Evolutionary conservation across 2,113 vertebrate species (phyloP).

Genomic region (Thalassarche chlororhynchos): DNA sequence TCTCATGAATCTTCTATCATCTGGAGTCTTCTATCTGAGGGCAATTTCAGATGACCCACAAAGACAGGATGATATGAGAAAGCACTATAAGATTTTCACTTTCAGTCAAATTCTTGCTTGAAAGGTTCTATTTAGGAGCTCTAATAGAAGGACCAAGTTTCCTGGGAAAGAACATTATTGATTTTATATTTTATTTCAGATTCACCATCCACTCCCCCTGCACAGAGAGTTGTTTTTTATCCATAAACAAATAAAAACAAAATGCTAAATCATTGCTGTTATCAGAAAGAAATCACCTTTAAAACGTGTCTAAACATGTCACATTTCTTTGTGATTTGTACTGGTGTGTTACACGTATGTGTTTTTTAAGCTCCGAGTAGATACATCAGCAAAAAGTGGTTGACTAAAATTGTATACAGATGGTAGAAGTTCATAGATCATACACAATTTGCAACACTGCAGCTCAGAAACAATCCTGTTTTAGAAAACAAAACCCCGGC

Average conservation of each 20-base stretch:
- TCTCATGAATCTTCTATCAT: background rate
- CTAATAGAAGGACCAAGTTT: background rate
- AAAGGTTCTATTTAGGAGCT: background rate
- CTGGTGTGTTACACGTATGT: background rate
- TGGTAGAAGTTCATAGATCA: background rate
- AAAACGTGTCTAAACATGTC: background rate
- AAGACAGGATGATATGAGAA: background rate
- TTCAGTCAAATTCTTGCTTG: background rate
- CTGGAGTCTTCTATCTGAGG: background rate
- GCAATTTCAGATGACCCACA: background rate
- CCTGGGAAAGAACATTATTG: background rate
- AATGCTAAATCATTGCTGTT: background rate
- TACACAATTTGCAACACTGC: background rate
- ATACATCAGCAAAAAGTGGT: background rate
- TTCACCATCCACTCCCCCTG: background rate
- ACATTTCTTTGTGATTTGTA: background rate
- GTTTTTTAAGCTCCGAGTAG: background rate
- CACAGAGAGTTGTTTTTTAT: background rate
- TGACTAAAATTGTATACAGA: background rate
- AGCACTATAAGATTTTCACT: background rate
- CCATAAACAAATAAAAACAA: background rate
- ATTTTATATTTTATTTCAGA: background rate
- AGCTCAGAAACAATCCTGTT: background rate
- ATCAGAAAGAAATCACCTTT: background rate
- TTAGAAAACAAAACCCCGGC: background rate